Evolutionary conservation across 2,888 invertebrate species (phyloP).

Genomic region (Monopis laevigella): DNA sequence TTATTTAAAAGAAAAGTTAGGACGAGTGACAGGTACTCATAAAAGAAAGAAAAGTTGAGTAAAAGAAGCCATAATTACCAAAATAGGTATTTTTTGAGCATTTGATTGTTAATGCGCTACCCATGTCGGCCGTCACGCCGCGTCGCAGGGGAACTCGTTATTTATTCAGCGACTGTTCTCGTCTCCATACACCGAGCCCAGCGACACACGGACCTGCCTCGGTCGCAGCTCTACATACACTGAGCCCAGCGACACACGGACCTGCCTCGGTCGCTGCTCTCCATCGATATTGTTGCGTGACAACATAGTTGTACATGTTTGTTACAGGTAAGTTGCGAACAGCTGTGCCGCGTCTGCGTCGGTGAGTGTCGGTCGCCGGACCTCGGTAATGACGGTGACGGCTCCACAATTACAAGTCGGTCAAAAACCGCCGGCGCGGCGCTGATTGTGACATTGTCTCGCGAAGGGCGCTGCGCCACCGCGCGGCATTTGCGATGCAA

Average conservation of each 20-base stretch:
- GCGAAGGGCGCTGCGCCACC: conserved; percentile 27
- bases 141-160: conserved; percentile 62
- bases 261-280: no score
- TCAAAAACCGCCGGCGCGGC: conserved; percentile 62
- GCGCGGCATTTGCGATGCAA: conserved; percentile 38
- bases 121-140: conserved; percentile 65
- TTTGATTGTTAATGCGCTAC: conserved; percentile 59
- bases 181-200: no score
- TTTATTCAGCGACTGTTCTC: conserved; percentile 54
- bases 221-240: no score
- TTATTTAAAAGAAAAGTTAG: conserved; percentile 1
- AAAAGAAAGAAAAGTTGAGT: background rate
- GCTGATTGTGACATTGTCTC: conserved; percentile 66
- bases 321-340: conserved; percentile 4
- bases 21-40: background rate
- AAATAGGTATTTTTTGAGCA: conserved; percentile 38
- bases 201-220: no score
- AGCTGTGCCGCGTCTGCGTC: no score
- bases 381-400: conserved; percentile 41
- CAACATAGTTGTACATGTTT: background rate
- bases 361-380: no score
- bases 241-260: no score
- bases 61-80: conserved; percentile 15
- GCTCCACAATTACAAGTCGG: conserved; percentile 44
- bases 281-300: no score